phyloP scores from a whole-genome alignment of 2,888 invertebrate genomes.

The Ennomos quercinarius region DNA sequence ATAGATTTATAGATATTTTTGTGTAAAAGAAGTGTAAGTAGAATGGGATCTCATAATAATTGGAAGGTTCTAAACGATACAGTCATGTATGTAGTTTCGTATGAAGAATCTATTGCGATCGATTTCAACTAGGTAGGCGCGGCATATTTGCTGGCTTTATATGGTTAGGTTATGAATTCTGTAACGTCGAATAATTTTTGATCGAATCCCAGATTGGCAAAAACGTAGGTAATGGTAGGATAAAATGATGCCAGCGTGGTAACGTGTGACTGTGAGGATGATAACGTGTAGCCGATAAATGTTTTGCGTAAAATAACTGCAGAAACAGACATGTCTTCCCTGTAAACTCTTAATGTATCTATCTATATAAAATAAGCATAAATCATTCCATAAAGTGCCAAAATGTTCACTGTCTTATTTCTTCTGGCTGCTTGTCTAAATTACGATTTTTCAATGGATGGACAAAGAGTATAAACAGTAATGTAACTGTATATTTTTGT shows the following conservation, averaged over 20 bases:
- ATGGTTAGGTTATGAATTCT: slow-evolving; percentile 49
- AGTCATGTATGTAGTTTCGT: slow-evolving; percentile 18
- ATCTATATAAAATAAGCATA: slow-evolving; percentile 33
- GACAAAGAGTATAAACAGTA: too few relatives aligned
- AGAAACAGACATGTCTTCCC: slow-evolving; percentile 78
- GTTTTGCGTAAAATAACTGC: slow-evolving; percentile 59
- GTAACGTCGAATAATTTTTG: slow-evolving; percentile 34
- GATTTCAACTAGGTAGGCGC: slow-evolving; percentile 37
- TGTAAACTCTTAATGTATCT: slow-evolving; percentile 59
- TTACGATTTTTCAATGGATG: too few relatives aligned
- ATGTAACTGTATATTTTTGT: too few relatives aligned
- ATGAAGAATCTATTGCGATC: slow-evolving; percentile 32
- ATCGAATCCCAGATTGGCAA: slow-evolving; percentile 33
- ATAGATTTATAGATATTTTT: slow-evolving; percentile 69
- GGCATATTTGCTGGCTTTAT: slow-evolving; percentile 49
- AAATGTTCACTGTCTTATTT: slow-evolving; percentile 18
- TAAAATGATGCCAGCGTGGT: slow-evolving; percentile 36
- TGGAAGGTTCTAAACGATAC: slow-evolving; percentile 33
- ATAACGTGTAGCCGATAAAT: slow-evolving; percentile 45
- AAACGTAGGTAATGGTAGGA: slow-evolving; percentile 33
- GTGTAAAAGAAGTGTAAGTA: slow-evolving; percentile 60
- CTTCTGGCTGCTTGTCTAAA: not conserved
- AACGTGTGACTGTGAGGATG: slow-evolving; percentile 36
- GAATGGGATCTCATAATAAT: slow-evolving; percentile 54
- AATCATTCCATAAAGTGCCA: slow-evolving; percentile 37